Evolutionary conservation across 2,797 vertebrate genomes (phyloP), one percentile per base, ranked within the genome.

Genomic region (Chaetophractus vellerosus): DNA sequence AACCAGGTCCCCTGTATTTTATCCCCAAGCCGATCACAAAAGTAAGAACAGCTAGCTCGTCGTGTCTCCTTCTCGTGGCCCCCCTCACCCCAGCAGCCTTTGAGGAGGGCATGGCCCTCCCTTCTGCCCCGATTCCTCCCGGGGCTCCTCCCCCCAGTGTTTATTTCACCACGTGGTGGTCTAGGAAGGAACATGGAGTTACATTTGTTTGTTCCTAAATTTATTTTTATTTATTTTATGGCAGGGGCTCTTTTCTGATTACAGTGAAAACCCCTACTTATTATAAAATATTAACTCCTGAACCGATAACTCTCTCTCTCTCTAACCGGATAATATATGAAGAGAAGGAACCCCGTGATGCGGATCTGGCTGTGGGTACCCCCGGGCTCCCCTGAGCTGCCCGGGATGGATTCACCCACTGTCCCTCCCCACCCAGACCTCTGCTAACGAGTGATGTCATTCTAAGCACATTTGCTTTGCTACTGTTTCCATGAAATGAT

Each of bases 301-400:
- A 52, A 2, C 26, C 8, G 45, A 45, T 45, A 10, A 8, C 45
- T 5, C 5, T 45, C 45, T 45, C 45, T 45, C 45, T 45, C 45
- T 9, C 45, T 4, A 66, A 86, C 36, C 45, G 59, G n/a, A 18
- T n/a, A 21, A 31, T 2, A 41, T 23, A 28, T 2, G 48, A 68
- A 84, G 36, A 76, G 24, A 33, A 50, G 0, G 24, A 16, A 5
- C 9, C 2, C 18, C 24, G 0, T 10, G 12, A 63, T 45, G 45
- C 45, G 10, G 45, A 5, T 11, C 24, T 4, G 14, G 24, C n/a
- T 0, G 0, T 45, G 4, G 23, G 11, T 0, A 6, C 55, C 3
- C 12, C 28, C 26, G 4, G 74, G 2, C 12, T 28, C 59, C 80
- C 18, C 1, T 0, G 2, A 6, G 11, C 57, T 14, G 19, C 11